A percentile compares a stretch with the other conserved stretches of the same genome.
Conservation (phyloP, 2,113 vertebrate species). For the Eonycteris spelaea region DNA sequence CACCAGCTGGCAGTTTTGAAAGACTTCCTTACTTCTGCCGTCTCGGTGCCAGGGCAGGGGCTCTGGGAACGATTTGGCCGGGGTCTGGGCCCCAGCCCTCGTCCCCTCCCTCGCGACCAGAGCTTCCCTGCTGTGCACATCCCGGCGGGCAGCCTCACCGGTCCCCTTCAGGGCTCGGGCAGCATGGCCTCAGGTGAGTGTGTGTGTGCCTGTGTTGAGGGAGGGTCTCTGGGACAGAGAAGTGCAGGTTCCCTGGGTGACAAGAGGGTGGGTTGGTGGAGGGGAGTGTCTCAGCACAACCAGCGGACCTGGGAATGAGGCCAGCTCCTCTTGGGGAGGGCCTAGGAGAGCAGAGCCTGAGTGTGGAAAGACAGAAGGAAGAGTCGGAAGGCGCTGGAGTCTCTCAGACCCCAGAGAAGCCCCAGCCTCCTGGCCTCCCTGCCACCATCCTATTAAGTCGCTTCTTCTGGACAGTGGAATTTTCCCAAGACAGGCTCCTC, state of each 20-base stretch:
- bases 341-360: not conserved
- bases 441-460: not conserved
- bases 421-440: not conserved
- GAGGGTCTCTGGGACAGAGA: not conserved
- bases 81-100: not conserved
- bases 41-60: not conserved
- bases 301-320: not conserved
- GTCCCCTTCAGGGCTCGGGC: not conserved
- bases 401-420: not conserved
- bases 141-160: not conserved
- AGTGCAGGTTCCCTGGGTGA: not conserved
- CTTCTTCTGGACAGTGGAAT: slow-evolving; percentile 53
- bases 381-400: not conserved
- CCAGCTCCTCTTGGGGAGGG: not conserved
- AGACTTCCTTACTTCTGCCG: not conserved
- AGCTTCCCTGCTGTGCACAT: not conserved
- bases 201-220: not conserved
- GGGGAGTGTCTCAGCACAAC: not conserved
- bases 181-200: slow-evolving; percentile 71
- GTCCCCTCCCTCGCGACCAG: not conserved
- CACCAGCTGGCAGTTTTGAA: not conserved
- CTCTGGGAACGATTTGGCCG: not conserved
- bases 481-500: slow-evolving; percentile 59
- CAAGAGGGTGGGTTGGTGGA: not conserved
- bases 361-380: not conserved